Base-by-base conservation (phyloP, 2,888 invertebrate species). In the Arrhopalites spinosus region DNA sequence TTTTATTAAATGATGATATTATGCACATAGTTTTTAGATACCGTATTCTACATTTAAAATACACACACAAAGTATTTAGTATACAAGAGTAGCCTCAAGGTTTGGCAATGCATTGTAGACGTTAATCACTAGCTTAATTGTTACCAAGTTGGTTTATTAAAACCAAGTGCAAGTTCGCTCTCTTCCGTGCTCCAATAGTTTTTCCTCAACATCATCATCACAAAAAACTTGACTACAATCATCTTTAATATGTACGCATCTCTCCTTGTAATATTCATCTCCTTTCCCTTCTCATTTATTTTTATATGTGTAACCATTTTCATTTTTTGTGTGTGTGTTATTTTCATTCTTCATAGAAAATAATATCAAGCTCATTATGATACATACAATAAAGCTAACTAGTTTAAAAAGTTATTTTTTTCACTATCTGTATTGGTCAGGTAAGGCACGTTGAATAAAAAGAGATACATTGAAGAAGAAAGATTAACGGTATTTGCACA, bases 71-170 rank as follows among this genome's bases (percentile, higher is more conserved):
- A n/a, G n/a, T n/a, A n/a, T n/a, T n/a, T n/a, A n/a, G n/a, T n/a
- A n/a, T n/a, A n/a, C n/a, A n/a, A n/a, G n/a, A n/a, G n/a, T n/a
- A n/a, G n/a, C n/a, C n/a, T n/a, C n/a, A n/a, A n/a, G n/a, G n/a
- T n/a, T 72, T 72, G 72, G 72, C 72, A 72, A 17, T 72, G 72
- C 64, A n/a, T n/a, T n/a, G n/a, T 72, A 72, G 63, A 63, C 72
- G 63, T 72, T 72, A 72, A 72, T 72, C 72, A 72, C 64, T 27
- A 63, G 72, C 63, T 72, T 63, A 72, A 63, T 72, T 64, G 72
- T 72, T 63, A 63, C 63, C 72, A 72, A 61, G 72, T 61, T n/a
- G n/a, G n/a, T n/a, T n/a, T n/a, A n/a, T n/a, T n/a, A n/a, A n/a
- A n/a, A n/a, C 27, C 43, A 66, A 50, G 45, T 27, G 25, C 29